Base-by-base conservation (phyloP, 2,888 invertebrate species). In the Amphipoea oculea region DNA sequence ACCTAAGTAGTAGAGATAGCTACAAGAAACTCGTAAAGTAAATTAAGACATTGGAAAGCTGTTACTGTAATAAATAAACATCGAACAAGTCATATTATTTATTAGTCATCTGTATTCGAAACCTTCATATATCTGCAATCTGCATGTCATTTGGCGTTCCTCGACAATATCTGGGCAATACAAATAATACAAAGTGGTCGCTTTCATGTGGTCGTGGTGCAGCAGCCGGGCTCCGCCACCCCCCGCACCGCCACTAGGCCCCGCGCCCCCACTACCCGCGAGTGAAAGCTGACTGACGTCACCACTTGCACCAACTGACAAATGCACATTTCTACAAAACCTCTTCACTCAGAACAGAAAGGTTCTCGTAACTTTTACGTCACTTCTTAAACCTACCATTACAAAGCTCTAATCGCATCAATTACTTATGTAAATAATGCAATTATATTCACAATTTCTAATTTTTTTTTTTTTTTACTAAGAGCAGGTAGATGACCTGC, bases 221-320 rank as follows among this genome's bases (percentile, higher is more conserved):
- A 93, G 91, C 89, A 92, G 90, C 90, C 88, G 82, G 85, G 85
- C 79, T 74, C 75, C 57, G 51, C 51, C 73, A 84, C 81, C 83
- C 84, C 57, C 63, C n/a, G 4, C 36, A 9, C n/a, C 40, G 3
- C 23, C 42, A 4, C 23, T 45, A 20, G 48, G 62, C 62, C 9
- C 29, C 42, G 23, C 29, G n/a, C 57, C 75, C n/a, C 67, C 83
- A 67, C 83, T 83, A 82, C 73, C 86, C 83, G 86, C 90, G 82
- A 94, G 96, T 94, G 96, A 96, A 96, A 96, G 96, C 94, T 90
- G 87, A 81, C 67, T 95, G 94, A 94, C 95, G 94, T 94, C 95
- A 95, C 86, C 85, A 90, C 92, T 92, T 94, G 94, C 94, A 94
- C 91, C 91, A 79, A 87, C 91, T 90, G 91, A 87, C 90, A 82